Base-by-base conservation (phyloP, 2,113 vertebrate species). In the Cyrtonyx montezumae region DNA sequence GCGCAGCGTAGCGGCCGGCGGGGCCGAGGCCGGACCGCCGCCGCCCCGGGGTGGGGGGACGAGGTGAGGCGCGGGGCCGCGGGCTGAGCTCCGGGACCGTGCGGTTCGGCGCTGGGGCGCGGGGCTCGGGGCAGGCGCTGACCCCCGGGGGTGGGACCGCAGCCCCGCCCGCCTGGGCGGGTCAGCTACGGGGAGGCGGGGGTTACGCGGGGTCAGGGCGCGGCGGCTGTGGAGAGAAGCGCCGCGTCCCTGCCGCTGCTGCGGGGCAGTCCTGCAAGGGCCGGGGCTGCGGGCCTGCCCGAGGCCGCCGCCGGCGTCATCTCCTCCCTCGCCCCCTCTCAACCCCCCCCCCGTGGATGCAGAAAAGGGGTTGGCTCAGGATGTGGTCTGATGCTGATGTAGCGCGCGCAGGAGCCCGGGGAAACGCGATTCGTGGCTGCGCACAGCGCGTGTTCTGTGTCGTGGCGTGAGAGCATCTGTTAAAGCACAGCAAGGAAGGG, bases 371-470 rank as follows among this genome's bases (percentile, higher is more conserved):
- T 53, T 94, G 74, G 88, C 97, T 87, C 32, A 18, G 63, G 77
- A 43, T 66, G 83, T 96, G 96, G 92, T 46, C 95, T 96, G 95
- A 97, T 96, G 96, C 87, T 93, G 96, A 93, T 97, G 94, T 62
- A 87, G 92, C 67, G 13, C 55, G 42, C 51, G 65, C 71, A 74
- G 46, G 3, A 26, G 2, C 75, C 18, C 46, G 6, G 84, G 78
- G 3, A 77, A 63, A 71, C 7, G 88, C 85, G 93, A 91, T 90
- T 82, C 92, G 42, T 19, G 4, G 62, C 73, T 5, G 37, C 45
- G 65, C 84, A 12, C 42, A 4, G 62, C 42, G 23, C 83, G 18
- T 13, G 14, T n/a, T 17, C 56, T 6, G 2, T 32, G 10, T 18
- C 25, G 1, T 70, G 30, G 93, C 87, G 21, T 23, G 2, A 8